phyloP scores from a whole-genome alignment of 2,797 vertebrate genomes.

The Mus spretus region DNA sequence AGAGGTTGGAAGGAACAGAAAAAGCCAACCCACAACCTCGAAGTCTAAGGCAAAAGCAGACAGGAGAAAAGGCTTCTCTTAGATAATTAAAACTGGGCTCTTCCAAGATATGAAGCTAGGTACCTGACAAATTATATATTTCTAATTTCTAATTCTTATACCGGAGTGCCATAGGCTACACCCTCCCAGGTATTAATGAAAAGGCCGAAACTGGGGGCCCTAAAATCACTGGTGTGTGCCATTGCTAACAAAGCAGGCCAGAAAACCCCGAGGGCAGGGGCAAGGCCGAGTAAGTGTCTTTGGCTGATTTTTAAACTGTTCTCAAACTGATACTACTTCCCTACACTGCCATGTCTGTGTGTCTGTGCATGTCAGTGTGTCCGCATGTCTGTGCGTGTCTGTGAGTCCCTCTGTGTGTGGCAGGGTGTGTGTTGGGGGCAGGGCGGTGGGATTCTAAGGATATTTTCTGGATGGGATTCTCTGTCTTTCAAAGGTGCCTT shows the following conservation, averaged over 20 bases:
- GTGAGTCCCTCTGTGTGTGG: not conserved
- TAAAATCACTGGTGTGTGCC: slow-evolving; percentile 78
- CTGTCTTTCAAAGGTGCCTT: slow-evolving; percentile 49
- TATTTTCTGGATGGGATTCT: slow-evolving; percentile 20
- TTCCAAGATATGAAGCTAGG: slow-evolving; percentile 77
- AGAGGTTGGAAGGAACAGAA: slow-evolving; percentile 54
- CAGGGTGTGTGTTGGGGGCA: not conserved
- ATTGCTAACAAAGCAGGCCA: slow-evolving; percentile 80
- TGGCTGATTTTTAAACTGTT: slow-evolving; percentile 59
- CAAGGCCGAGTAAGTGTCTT: slow-evolving; percentile 66
- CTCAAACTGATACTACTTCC: not conserved
- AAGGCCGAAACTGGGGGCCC: slow-evolving; percentile 78
- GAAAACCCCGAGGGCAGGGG: not conserved
- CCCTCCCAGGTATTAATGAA: slow-evolving; percentile 85
- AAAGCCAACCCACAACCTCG: slow-evolving; percentile 13
- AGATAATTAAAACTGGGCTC: slow-evolving; percentile 77
- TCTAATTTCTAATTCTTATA: slow-evolving; percentile 83
- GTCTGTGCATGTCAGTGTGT: not conserved
- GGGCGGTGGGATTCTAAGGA: not conserved
- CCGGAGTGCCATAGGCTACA: slow-evolving; percentile 67
- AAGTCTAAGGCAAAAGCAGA: slow-evolving; percentile 66
- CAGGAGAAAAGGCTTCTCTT: slow-evolving; percentile 57
- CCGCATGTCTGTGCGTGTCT: not conserved
- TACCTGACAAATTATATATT: slow-evolving; percentile 69
- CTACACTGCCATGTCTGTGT: not conserved